phyloP scores from a whole-genome alignment of 2,888 invertebrate species.

The Listrodromus nycthemerus region DNA sequence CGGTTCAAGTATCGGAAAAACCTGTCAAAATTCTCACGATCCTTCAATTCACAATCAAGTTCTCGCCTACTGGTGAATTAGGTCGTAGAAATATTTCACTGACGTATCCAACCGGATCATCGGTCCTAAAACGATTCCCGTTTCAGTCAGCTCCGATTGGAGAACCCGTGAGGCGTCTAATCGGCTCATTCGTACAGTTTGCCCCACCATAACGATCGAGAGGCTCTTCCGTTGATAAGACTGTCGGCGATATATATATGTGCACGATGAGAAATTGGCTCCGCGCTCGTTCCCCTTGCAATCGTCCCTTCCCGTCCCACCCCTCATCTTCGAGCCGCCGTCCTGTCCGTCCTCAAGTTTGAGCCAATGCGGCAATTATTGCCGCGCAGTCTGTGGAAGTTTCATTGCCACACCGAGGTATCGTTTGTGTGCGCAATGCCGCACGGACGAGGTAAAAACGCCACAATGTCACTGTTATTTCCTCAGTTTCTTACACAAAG shows the following conservation, averaged over 20 bases:
- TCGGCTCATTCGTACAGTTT: constrained; percentile 54
- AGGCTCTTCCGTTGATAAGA: constrained; percentile 25
- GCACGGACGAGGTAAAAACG: background rate
- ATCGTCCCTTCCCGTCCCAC: background rate
- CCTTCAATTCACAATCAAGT: constrained; percentile 55
- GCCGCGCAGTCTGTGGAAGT: too few species aligned
- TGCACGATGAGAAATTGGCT: constrained; percentile 25
- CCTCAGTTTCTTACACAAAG: background rate
- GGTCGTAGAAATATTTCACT: constrained; percentile 50
- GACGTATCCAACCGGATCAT: constrained; percentile 63
- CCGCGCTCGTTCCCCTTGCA: constrained; percentile 14
- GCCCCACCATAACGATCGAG: constrained; percentile 13
- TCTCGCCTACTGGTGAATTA: constrained; percentile 46
- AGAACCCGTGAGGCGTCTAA: constrained; percentile 54
- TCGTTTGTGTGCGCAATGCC: too few species aligned
- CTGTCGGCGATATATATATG: background rate
- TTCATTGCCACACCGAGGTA: too few species aligned
- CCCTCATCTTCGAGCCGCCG: background rate
- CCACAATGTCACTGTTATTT: background rate
- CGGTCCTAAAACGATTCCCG: constrained; percentile 43
- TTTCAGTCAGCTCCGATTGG: constrained; percentile 44
- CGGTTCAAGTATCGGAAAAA: background rate
- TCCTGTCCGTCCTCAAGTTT: background rate
- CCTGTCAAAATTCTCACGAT: background rate
- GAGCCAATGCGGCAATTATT: background rate